These are phyloP conservation scores for Petrolisthes cinctipes DNA, from an alignment of 2,888 invertebrate genomes.

Conservation along the genomic window DNA sequence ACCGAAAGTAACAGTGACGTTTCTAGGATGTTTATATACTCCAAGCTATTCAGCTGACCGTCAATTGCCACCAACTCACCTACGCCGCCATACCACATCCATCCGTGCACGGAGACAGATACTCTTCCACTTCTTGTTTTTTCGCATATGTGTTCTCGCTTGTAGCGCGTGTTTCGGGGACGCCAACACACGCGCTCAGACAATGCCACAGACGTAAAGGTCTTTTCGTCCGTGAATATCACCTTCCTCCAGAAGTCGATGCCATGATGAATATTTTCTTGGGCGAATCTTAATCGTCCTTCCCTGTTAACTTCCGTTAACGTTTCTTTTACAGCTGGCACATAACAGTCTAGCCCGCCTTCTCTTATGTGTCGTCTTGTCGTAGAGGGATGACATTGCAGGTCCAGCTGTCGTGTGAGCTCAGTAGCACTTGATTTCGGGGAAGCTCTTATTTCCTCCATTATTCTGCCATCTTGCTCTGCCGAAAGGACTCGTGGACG, in stretches of 20 bases:
- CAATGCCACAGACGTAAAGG: no score
- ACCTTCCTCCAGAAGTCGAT: background rate
- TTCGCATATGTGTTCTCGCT: background rate
- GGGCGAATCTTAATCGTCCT: background rate
- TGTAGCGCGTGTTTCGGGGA: background rate
- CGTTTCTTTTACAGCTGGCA: background rate
- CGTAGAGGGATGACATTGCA: no score
- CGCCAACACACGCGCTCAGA: no score
- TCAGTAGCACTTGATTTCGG: no score
- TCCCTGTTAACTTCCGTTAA: background rate
- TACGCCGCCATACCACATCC: conserved; percentile 1
- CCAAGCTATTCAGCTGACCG: background rate
- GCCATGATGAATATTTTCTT: background rate
- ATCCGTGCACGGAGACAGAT: background rate
- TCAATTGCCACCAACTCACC: conserved; percentile 10
- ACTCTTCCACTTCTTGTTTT: background rate
- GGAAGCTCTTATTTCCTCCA: no score
- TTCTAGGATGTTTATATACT: background rate
- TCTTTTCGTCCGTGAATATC: background rate
- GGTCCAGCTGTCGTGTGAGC: no score
- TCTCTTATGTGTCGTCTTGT: no score
- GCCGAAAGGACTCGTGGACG: no score
- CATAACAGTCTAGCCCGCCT: no score
- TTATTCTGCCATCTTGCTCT: no score
- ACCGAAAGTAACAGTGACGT: background rate